Base-by-base conservation (phyloP, 2,888 invertebrate genomes). In the Acleris cristana region DNA sequence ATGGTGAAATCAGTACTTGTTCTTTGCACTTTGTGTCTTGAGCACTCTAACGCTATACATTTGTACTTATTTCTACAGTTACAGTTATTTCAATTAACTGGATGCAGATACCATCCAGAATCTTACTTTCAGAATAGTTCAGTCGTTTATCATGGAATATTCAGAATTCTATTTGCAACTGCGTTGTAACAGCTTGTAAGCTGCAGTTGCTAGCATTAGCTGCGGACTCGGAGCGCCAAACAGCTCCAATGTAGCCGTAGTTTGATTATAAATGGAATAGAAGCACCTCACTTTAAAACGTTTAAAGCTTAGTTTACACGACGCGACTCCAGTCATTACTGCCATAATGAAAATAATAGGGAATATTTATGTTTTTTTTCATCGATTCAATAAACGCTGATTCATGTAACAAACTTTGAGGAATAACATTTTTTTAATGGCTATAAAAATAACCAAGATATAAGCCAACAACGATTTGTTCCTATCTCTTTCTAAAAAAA, bases 241-340 rank as follows among this genome's bases (percentile, higher is more conserved):
- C 54, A 54, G 54, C 18, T 82, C 76, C 74, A 77, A 80, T 80
- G 76, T 82, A 40, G 40, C 14, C 40, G 40, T 34, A 83, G 80
- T 82, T 83, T 85, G 84, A 85, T 85, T 85, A 72, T 76, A 71
- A 80, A 77, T 79, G 77, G 82, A 81, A 81, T 78, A 76, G 76
- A 72, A 65, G 77, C 77, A 82, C 76, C 81, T 83, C 77, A 75
- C 78, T 79, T 77, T 74, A 71, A 72, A 75, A 73, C 75, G 76
- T 18, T 54, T 79, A 78, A 14, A 40, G 14, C 76, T 76, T 70
- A 70, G 60, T 14, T 51, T 49, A 62, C 66, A 26, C 34, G 34
- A 34, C 34, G 34, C 10, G 34, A 34, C 10, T 34, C 34, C 34
- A 8, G 10, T 34, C 34, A 34, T 34, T 34, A 34, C 10, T 34